These are phyloP conservation scores for Corythaixoides concolor DNA, from an alignment of 2,113 vertebrate genomes.

Conservation along the genomic window DNA sequence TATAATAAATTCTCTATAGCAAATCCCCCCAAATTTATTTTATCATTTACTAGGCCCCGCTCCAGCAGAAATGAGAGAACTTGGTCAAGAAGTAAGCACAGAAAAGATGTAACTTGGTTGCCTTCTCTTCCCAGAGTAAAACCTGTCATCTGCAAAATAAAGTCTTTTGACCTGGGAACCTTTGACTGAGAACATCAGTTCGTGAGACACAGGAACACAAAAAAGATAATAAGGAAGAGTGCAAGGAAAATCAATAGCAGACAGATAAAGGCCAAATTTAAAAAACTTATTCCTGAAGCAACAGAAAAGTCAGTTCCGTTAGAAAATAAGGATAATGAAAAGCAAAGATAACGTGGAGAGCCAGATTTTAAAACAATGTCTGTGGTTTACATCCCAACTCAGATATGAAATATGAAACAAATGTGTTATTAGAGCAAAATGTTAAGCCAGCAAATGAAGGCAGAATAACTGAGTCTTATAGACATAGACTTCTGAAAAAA, in stretches of 20 bases:
- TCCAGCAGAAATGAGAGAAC: not conserved
- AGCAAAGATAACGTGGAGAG: not conserved
- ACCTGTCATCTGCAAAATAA: not conserved
- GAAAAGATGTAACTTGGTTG: not conserved
- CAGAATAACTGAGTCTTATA: not conserved
- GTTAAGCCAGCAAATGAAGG: not conserved
- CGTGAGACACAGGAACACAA: not conserved
- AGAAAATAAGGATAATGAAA: not conserved
- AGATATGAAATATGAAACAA: not conserved
- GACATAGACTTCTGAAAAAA: not conserved
- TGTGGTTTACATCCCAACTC: not conserved
- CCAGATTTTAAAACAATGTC: not conserved
- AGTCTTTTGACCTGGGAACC: not conserved
- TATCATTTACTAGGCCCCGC: not conserved
- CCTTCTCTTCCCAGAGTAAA: not conserved
- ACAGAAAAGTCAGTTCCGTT: not conserved
- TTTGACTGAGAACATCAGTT: not conserved
- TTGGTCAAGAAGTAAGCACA: not conserved
- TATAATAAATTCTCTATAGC: not conserved
- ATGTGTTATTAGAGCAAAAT: not conserved
- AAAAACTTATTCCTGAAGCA: not conserved
- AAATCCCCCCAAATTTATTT: not conserved
- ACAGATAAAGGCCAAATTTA: not conserved
- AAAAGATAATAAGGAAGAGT: not conserved
- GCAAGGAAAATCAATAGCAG: not conserved